Percentiles rank a stretch among this genome's conserved stretches.
These are phyloP conservation scores for Operophtera brumata DNA, from an alignment of 2,888 invertebrate species.

Conservation along the genomic window DNA sequence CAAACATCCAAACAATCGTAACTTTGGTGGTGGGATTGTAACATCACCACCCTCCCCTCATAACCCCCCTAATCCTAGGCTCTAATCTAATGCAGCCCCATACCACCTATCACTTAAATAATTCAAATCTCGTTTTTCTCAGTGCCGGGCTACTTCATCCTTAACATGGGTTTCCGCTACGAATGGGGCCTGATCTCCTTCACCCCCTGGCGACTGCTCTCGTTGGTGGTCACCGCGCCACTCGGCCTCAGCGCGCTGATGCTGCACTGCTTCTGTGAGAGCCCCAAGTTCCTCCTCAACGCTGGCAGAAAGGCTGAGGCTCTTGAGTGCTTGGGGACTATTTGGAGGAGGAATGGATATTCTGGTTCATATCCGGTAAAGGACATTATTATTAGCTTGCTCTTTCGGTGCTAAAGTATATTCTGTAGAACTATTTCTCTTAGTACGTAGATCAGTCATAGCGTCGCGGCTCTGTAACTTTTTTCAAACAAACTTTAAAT, in stretches of 20 bases:
- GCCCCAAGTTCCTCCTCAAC: slow-evolving; percentile 85
- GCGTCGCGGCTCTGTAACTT: too few species aligned
- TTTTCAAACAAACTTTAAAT: too few species aligned
- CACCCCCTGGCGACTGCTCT: slow-evolving; percentile 49
- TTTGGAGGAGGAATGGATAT: slow-evolving; percentile 77
- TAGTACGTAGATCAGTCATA: too few species aligned
- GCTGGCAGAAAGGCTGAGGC: slow-evolving; percentile 80
- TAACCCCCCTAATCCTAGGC: too few species aligned
- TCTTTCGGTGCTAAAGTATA: too few species aligned
- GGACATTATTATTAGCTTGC: background rate
- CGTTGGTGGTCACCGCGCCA: slow-evolving; percentile 69
- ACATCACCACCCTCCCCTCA: too few species aligned
- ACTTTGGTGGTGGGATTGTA: too few species aligned
- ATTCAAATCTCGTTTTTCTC: slow-evolving; percentile 14
- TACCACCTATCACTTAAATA: background rate
- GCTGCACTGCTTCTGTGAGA: slow-evolving; percentile 82
- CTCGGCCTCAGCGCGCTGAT: slow-evolving; percentile 77
- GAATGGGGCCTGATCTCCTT: slow-evolving; percentile 41
- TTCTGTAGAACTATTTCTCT: too few species aligned
- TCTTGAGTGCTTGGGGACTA: slow-evolving; percentile 74
- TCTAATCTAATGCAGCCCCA: background rate
- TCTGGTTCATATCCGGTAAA: slow-evolving; percentile 37
- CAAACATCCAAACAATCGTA: too few species aligned
- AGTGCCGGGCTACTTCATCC: slow-evolving; percentile 41
- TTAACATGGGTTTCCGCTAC: slow-evolving; percentile 37